phyloP scores from a whole-genome alignment of 2,888 invertebrate genomes.

The Maniola hyperantus region DNA sequence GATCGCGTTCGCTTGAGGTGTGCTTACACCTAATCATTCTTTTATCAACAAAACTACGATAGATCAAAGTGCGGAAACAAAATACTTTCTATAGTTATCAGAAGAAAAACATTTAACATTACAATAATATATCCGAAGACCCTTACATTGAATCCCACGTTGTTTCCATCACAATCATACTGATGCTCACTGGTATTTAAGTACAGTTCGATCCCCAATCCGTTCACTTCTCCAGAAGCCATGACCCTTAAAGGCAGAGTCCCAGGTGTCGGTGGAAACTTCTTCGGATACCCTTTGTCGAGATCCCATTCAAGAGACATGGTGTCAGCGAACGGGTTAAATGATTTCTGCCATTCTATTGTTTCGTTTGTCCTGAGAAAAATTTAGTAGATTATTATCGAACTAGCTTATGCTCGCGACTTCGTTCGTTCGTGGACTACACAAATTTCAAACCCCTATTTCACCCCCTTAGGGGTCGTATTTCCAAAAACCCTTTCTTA shows the following conservation, averaged over 20 bases:
- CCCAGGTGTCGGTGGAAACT: conserved; percentile 59
- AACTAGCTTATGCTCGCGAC: no score
- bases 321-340: conserved; percentile 49
- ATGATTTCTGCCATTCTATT: conserved; percentile 61
- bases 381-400: background rate
- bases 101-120: no score
- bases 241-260: conserved; percentile 64
- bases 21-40: no score
- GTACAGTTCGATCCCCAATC: conserved; percentile 69
- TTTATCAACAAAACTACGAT: no score
- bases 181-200: conserved; percentile 73
- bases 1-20: no score
- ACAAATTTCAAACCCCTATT: no score
- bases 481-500: no score
- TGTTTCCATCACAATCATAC: conserved; percentile 69
- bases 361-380: conserved; percentile 64
- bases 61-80: no score
- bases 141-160: conserved; percentile 72
- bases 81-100: no score
- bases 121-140: background rate
- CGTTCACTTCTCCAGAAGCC: conserved; percentile 71
- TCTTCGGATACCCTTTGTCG: conserved; percentile 68
- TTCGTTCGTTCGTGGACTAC: no score
- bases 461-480: no score
- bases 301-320: conserved; percentile 60